Evolutionary conservation across 1,140 invertebrate species (phyloP), one percentile per base, ranked within the genome.

Genomic region (Forficula auricularia): DNA sequence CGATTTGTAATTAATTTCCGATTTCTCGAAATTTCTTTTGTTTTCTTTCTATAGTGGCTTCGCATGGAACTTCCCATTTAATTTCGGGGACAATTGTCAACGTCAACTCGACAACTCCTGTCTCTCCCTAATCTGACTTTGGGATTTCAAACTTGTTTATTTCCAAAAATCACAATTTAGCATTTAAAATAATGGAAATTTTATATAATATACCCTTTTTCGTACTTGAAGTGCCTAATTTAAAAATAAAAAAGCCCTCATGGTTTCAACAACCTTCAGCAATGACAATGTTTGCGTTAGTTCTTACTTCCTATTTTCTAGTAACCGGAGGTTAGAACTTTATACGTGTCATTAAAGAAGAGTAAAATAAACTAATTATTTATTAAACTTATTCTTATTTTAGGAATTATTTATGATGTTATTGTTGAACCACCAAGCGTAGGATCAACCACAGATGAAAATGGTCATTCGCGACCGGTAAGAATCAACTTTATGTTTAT

Each of bases 391-490:
- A 27, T 27, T 27, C n/a, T 13, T 51, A 48, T 70, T 70, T 18
- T 59, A 96, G 91, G 91, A 46, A 90, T 97, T 27, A 97, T 97
- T 53, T 97, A 97, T 65, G 91, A 97, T 67, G 89, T 98, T 0
- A 98, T 98, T 58, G 88, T 96, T 37, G 94, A 98, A 63, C 92
- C 94, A 30, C 92, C 92, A 0, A 91, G 89, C 62, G 89, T 97
- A 47, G 92, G 94, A 37, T 92, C 88, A 3, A 96, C 91, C 6
- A 94, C 91, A 31, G 92, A 98, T 66, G 91, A 96, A 61, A 79
- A 88, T 65, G 92, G 92, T 12, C 87, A 96, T 60, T 88, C 84
- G 2, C 74, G 86, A 53, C 91, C 91, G 0, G 88, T 81, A 68
- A 70, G 64, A 63, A 42, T 43, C 32, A 32, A 43, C 20, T 39